Evolutionary conservation across 2,888 invertebrate species (phyloP), one percentile per base, ranked within the genome.

Genomic region (Zootermopsis nevadensis): DNA sequence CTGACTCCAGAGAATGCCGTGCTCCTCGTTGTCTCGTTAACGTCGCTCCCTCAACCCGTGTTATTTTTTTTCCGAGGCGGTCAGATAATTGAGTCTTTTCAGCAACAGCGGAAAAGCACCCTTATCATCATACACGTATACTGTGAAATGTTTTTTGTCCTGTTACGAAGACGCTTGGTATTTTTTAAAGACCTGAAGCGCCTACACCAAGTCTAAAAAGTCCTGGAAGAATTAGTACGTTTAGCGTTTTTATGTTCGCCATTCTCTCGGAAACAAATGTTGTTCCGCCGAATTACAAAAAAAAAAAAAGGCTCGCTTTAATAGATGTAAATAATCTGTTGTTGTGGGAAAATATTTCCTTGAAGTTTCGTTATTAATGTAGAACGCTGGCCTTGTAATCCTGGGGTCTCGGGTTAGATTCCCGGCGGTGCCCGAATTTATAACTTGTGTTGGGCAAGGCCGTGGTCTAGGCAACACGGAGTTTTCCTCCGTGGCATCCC

Each of bases 51-150:
- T 80, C 55, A 42, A 24, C 74, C 55, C 69, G 10, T 69, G 33
- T 69, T 1, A 6, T 42, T 48, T 77, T 35, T 33, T 33, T 27
- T 19, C 31, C 24, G 30, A 31, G 55, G 30, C 55, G 77, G 77
- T 77, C 31, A 77, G 77, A 77, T 77, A 77, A 77, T 77, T 77
- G 77, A 77, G 53, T 55, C 77, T 77, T 77, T 77, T 77, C 55
- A 53, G 77, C 55, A 77, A 53, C 77, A 55, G n/a, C 48, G 77
- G 77, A 55, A 30, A 77, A 55, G 22, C 55, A 55, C 31, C 48
- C 77, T 77, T 77, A 77, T 77, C 77, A 33, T 55, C 55, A 42
- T 77, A 77, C 8, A 42, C 42, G 30, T 53, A 38, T 77, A 77
- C 55, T 53, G 55, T 77, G 53, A 31, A 30, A 53, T 55, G 53